Evolutionary conservation across 2,113 vertebrate genomes (phyloP).

Genomic region (Sceloporus tristichus): DNA sequence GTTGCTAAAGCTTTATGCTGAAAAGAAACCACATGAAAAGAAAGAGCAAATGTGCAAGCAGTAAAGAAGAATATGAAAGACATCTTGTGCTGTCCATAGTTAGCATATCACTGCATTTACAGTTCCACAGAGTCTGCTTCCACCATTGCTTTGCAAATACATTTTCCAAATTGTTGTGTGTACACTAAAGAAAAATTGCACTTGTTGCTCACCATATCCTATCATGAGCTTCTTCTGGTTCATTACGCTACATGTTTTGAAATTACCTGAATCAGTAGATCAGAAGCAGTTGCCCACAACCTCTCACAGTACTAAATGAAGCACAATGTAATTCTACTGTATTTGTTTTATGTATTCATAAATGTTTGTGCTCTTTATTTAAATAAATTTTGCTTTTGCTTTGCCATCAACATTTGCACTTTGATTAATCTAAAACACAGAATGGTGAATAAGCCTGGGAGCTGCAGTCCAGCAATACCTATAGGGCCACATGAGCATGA

Average conservation of each 20-base stretch:
- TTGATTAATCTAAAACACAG: background rate
- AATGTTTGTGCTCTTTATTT: background rate
- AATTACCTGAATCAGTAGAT: background rate
- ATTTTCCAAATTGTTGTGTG: background rate
- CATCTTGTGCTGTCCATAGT: background rate
- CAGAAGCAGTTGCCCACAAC: background rate
- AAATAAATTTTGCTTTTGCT: background rate
- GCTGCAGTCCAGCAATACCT: too few species aligned
- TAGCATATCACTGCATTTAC: background rate
- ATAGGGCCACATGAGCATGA: too few species aligned
- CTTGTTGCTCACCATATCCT: background rate
- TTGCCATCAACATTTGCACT: background rate
- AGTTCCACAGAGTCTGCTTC: background rate
- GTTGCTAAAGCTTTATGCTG: background rate
- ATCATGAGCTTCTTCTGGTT: too few species aligned
- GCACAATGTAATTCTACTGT: background rate
- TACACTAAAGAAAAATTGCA: background rate
- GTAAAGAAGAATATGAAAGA: background rate
- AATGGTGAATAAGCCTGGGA: too few species aligned
- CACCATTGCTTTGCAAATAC: background rate
- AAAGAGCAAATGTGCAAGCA: background rate
- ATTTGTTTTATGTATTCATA: background rate
- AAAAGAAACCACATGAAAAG: background rate
- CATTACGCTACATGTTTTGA: background rate
- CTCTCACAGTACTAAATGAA: background rate